A percentile compares a stretch with the other conserved stretches of the same genome.
Evolutionary conservation across 2,797 vertebrate genomes (phyloP).

Genomic region (Rhyacichthys aspro): DNA sequence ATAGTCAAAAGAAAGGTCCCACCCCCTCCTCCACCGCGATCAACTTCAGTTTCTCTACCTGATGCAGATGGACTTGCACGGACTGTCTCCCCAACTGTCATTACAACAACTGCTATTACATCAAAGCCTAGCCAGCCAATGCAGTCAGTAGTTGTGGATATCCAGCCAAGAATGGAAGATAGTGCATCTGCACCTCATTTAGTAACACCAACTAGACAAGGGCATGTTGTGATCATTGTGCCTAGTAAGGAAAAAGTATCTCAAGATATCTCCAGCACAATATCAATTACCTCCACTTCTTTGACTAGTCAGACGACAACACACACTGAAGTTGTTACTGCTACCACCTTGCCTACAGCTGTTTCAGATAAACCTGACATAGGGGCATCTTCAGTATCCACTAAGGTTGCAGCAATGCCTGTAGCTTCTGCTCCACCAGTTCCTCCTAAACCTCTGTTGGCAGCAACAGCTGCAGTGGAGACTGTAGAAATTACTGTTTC

Average conservation of each 20-base stretch:
- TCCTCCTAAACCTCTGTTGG: slow-evolving; percentile 74
- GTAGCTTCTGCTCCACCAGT: slow-evolving; percentile 70
- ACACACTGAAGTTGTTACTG: slow-evolving; percentile 28
- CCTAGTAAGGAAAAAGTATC: slow-evolving; percentile 74
- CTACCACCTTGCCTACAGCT: slow-evolving; percentile 29
- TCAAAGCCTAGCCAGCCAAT: slow-evolving; percentile 52
- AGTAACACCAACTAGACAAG: slow-evolving; percentile 71
- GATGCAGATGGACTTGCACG: slow-evolving; percentile 46
- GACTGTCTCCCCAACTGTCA: slow-evolving; percentile 44
- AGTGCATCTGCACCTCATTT: slow-evolving; percentile 58
- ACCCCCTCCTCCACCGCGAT: slow-evolving; percentile 72
- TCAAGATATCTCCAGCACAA: slow-evolving; percentile 48
- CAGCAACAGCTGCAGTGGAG: slow-evolving; percentile 77
- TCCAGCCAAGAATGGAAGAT: slow-evolving; percentile 71
- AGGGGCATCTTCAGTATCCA: slow-evolving; percentile 55
- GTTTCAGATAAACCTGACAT: slow-evolving; percentile 47
- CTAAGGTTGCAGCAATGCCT: slow-evolving; percentile 50
- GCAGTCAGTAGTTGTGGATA: slow-evolving; percentile 75
- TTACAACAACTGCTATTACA: slow-evolving; percentile 40
- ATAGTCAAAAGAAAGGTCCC: slow-evolving; percentile 75
- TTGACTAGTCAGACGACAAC: slow-evolving; percentile 40
- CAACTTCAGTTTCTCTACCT: slow-evolving; percentile 70
- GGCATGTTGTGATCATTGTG: slow-evolving; percentile 79
- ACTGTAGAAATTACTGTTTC: slow-evolving; percentile 65
- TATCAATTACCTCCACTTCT: slow-evolving; percentile 54